phyloP scores from a whole-genome alignment of 2,888 invertebrate genomes.

The Drosophila recens region DNA sequence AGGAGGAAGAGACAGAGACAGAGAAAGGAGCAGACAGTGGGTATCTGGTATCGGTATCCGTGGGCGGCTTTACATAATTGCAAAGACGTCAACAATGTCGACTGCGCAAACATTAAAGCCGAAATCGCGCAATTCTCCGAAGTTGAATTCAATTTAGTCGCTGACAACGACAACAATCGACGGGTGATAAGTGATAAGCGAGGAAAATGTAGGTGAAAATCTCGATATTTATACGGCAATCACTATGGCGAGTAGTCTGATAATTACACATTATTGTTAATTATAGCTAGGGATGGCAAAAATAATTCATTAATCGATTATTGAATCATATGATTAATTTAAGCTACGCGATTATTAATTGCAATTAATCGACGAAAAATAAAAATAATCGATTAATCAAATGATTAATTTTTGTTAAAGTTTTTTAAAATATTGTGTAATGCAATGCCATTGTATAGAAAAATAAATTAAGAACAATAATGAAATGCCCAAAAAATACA shows the following conservation, averaged over 20 bases:
- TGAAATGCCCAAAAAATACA: no score
- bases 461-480: no score
- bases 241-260: constrained; percentile 5
- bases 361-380: no score
- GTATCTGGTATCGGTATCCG: not conserved
- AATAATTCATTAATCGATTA: no score
- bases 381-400: no score
- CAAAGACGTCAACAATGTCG: constrained; percentile 16
- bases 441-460: no score
- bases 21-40: not conserved
- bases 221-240: constrained; percentile 34
- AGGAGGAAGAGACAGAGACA: not conserved
- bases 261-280: constrained; percentile 1
- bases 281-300: no score
- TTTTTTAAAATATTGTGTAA: no score
- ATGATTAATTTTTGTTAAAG: no score
- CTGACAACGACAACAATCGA: constrained; percentile 70
- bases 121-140: constrained; percentile 36
- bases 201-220: constrained; percentile 39
- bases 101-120: constrained; percentile 39
- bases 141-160: constrained; percentile 72
- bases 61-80: constrained; percentile 10
- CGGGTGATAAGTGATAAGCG: constrained; percentile 34
- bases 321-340: no score
- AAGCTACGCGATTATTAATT: no score